Base-by-base conservation (phyloP, 2,888 invertebrate genomes). In the Coleophora flavipennella region DNA sequence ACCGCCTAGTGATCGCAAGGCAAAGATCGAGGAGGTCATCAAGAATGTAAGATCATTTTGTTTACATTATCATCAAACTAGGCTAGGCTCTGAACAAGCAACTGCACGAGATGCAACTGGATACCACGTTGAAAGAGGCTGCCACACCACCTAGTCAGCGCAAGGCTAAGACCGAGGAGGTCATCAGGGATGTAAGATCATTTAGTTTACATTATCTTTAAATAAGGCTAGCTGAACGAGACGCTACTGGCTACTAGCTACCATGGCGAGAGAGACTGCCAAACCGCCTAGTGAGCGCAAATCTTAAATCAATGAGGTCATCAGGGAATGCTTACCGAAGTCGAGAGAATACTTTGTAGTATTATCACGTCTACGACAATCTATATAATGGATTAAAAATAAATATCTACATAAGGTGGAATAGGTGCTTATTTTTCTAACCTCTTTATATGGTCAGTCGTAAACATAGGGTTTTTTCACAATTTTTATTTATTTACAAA, bases 191-290 rank as follows among this genome's bases (percentile, higher is more conserved):
- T 13, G 92, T 91, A 58, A 78, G 77, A 68, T 37, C 13, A 20
- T 20, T 20, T 20, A 4, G 3, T 6, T 20, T 6, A 4, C 3
- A 4, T 20, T 6, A 3, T 4, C 20, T 4, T 20, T 4, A 20
- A 20, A n/a, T n/a, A n/a, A n/a, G n/a, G n/a, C 8, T 54, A 84
- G 84, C 85, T 98, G 61, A 92, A 90, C 6, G 93, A 95, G 26
- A 81, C 67, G 26, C 97, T 98, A 72, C 93, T 97, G 0, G 84
- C 92, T n/a, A n/a, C n/a, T n/a, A n/a, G n/a, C n/a, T 0, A 88
- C 87, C 0, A 96, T 99, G 95, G 96, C 99, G 38, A 89, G 80
- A 62, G 86, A 88, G 31, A 94, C 98, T 0, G 97, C 98, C 0
- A 91, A 95, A 0, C 87, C 90, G 0, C 94, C 98, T 0, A 81